Base-by-base conservation (phyloP, 2,797 vertebrate species). In the Heliangelus exortis region DNA sequence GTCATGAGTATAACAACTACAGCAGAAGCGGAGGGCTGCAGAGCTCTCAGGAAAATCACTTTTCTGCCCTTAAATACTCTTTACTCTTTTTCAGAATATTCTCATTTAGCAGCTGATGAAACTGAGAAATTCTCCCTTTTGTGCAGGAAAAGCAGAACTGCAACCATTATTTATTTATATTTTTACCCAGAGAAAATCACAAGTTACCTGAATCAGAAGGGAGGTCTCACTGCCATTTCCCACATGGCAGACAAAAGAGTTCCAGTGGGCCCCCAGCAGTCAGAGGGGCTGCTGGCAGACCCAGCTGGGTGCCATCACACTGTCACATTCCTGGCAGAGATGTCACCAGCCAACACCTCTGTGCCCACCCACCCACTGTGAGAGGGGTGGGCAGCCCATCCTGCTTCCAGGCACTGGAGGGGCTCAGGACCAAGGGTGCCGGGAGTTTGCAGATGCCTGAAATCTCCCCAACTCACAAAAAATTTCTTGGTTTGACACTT, bases 361-460 rank as follows among this genome's bases (percentile, higher is more conserved):
- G 0, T 48, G 47, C 36, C 53, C 41, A 54, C 17, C 53, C 51
- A 63, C 20, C 59, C 65, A 55, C 20, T 1, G 0, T 7, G 6
- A 33, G 45, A 41, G 25, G 8, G 11, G 22, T 7, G 34, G 16
- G n/a, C 59, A 72, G 69, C 33, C 31, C 3, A 1, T 0, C 0
- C 21, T 5, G 23, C 21, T 51, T 50, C 50, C 23, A 26, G 25
- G 50, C 12, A 26, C 25, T 25, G 15, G 50, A 25, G 50, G 26
- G 50, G 25, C 50, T 51, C 28, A 26, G 28, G 47, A 11, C n/a
- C 5, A 3, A 53, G 18, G 34, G 10, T 29, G 48, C 36, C 22
- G 10, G 12, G 31, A 75, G 23, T 7, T 62, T 18, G 29, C n/a
- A 80, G 85, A 6, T 12, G 33, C 33, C 53, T 14, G 15, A 39